Conservation (phyloP, 2,113 vertebrate species). For the Pseudopipra pipra region DNA sequence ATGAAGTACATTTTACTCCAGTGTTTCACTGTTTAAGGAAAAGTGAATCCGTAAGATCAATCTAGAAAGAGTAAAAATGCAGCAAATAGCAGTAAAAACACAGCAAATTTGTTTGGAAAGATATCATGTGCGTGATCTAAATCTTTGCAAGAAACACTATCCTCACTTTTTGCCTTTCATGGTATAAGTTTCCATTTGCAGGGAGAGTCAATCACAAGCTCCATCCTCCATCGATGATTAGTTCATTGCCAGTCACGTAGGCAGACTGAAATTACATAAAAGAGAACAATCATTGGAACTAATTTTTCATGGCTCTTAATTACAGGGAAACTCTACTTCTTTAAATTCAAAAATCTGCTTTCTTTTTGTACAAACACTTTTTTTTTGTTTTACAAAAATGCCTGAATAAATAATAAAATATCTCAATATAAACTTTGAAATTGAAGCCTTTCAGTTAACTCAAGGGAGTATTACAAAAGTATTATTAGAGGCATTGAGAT, state of each 20-base stretch:
- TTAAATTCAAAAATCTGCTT: not conserved
- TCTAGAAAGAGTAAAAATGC: not conserved
- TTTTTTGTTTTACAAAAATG: not conserved
- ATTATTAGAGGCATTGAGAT: not conserved
- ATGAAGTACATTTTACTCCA: not conserved
- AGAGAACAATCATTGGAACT: not conserved
- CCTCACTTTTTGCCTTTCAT: not conserved
- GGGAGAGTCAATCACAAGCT: constrained; percentile 77
- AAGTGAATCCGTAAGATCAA: not conserved
- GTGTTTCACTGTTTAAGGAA: not conserved
- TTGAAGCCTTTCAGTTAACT: not conserved
- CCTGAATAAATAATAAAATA: not conserved
- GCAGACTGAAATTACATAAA: constrained; percentile 79
- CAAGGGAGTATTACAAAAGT: not conserved
- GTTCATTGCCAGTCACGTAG: constrained; percentile 88
- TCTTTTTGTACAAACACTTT: not conserved
- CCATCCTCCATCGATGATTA: constrained; percentile 95
- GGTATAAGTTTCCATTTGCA: not conserved
- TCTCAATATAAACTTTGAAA: not conserved
- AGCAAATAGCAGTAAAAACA: not conserved
- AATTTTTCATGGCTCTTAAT: not conserved
- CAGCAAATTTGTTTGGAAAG: not conserved
- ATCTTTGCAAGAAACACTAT: not conserved
- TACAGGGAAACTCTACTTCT: not conserved
- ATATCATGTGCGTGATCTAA: not conserved